Percentiles rank a stretch among this genome's conserved stretches.
Conservation (phyloP, 1,140 invertebrate genomes). For the Thaumatotibia leucotreta region DNA sequence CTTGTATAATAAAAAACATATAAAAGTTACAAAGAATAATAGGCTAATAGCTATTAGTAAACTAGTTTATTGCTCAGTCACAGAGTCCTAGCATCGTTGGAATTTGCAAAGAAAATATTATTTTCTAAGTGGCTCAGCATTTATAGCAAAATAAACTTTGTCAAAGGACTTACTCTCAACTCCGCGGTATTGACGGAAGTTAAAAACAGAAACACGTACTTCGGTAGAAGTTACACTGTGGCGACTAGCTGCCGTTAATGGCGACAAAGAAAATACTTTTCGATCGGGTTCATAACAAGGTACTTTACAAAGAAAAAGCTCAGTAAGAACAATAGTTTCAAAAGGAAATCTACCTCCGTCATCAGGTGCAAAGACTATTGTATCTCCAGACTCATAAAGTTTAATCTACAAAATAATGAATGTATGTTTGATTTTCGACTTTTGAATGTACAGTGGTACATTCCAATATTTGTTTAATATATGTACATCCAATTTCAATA, state of each 20-base stretch:
- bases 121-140: neutral
- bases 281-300: conserved; percentile 23
- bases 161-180: neutral
- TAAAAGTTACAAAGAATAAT: too few relatives aligned
- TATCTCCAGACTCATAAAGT: neutral
- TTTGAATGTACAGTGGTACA: too few relatives aligned
- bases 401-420: neutral
- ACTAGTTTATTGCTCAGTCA: too few relatives aligned
- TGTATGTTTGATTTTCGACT: neutral
- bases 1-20: too few relatives aligned
- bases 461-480: too few relatives aligned
- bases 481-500: too few relatives aligned
- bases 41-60: too few relatives aligned
- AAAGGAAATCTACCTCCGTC: neutral
- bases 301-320: conserved; percentile 18
- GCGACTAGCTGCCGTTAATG: conserved; percentile 20
- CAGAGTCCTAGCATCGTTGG: too few relatives aligned
- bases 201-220: neutral
- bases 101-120: neutral
- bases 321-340: neutral
- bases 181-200: neutral
- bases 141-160: neutral
- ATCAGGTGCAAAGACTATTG: neutral
- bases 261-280: conserved; percentile 28
- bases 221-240: conserved; percentile 18